Evolutionary conservation across 2,113 vertebrate genomes (phyloP).

Genomic region (Albula goreensis): DNA sequence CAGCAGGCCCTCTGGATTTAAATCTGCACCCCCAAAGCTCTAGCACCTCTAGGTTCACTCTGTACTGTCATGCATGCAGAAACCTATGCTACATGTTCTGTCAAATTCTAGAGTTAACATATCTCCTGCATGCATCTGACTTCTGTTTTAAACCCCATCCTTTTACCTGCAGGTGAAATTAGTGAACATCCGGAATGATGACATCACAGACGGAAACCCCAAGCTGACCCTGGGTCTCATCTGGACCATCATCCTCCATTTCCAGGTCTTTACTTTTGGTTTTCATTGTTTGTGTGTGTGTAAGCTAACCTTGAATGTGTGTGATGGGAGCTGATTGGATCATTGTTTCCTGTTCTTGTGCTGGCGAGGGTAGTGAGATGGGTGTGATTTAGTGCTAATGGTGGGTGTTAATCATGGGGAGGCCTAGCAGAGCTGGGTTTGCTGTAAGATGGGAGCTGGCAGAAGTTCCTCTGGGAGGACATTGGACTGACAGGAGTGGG

Average conservation of each 20-base stretch:
- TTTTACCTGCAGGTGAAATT: constrained; percentile 82
- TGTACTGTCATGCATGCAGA: no score
- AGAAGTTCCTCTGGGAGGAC: neutral
- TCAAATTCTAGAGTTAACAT: neutral
- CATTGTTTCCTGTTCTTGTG: neutral
- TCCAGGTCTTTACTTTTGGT: constrained; percentile 80
- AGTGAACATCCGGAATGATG: constrained; percentile 96
- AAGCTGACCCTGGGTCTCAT: constrained; percentile 96
- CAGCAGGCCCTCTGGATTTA: no score
- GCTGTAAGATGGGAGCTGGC: neutral
- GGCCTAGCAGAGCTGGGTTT: neutral
- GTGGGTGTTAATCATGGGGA: neutral
- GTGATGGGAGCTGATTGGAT: neutral
- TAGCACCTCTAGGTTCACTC: no score
- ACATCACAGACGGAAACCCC: constrained; percentile 97
- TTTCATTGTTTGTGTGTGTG: neutral
- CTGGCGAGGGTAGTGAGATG: neutral
- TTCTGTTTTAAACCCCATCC: neutral
- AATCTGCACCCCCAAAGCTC: no score
- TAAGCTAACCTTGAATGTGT: neutral
- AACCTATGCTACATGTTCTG: neutral
- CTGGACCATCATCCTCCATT: constrained; percentile 99
- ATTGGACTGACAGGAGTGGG: neutral
- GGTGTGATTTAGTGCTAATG: neutral
- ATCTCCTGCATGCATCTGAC: neutral